A percentile compares a stretch with the other conserved stretches of the same genome.
These are phyloP conservation scores for Bombus picipes DNA, from an alignment of 1,140 invertebrate species.

Conservation along the genomic window DNA sequence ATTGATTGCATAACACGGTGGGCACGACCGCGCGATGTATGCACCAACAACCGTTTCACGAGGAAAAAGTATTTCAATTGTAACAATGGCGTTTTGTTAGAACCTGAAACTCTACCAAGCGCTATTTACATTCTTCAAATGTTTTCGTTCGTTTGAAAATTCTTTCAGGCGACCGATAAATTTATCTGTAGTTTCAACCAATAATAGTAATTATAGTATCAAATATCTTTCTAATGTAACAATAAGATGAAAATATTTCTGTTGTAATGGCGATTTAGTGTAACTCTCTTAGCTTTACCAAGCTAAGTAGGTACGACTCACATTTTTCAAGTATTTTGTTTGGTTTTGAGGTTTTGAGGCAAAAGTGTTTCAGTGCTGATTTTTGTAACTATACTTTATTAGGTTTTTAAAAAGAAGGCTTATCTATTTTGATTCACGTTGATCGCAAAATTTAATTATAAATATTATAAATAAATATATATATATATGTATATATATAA, in stretches of 20 bases:
- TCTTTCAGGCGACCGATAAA: neutral
- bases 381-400: too few species aligned
- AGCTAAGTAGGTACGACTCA: neutral
- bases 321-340: neutral
- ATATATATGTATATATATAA: too few species aligned
- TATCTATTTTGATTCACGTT: too few species aligned
- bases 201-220: neutral
- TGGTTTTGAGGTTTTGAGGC: neutral
- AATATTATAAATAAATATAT: too few species aligned
- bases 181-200: neutral
- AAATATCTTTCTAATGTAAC: too few species aligned
- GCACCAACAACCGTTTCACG: conserved; percentile 44
- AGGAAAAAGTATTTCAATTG: conserved; percentile 19
- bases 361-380: too few species aligned
- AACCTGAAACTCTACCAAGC: neutral
- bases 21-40: conserved; percentile 43
- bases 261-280: neutral
- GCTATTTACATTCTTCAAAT: neutral
- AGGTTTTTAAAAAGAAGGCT: too few species aligned
- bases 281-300: neutral
- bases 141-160: too few species aligned
- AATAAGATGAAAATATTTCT: neutral
- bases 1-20: conserved; percentile 59
- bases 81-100: neutral
- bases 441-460: too few species aligned